A percentile compares a stretch with the other conserved stretches of the same genome.
These are phyloP conservation scores for Anthophora plumipes DNA, from an alignment of 2,888 invertebrate genomes.

Conservation along the genomic window DNA sequence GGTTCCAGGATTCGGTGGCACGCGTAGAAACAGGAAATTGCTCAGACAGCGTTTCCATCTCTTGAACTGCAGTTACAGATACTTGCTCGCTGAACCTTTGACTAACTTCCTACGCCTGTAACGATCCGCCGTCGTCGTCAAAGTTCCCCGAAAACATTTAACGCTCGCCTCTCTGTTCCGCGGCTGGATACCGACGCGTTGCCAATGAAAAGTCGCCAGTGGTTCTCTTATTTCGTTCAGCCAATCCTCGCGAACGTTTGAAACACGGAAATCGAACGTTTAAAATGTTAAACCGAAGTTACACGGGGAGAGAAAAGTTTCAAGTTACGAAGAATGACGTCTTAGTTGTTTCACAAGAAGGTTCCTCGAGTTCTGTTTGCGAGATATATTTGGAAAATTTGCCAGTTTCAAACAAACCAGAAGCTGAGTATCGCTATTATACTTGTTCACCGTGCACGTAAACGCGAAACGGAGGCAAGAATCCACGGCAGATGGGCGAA, in stretches of 20 bases:
- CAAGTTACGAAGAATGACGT: too few species aligned
- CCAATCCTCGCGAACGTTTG: neutral
- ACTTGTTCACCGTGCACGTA: neutral
- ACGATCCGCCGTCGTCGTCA: neutral
- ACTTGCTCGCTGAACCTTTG: constrained; percentile 2
- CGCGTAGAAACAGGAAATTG: constrained; percentile 17
- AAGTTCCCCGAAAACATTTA: constrained; percentile 9
- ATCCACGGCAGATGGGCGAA: neutral
- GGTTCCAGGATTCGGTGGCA: neutral
- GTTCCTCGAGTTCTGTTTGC: neutral
- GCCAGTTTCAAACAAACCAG: neutral
- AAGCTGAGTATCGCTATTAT: constrained; percentile 1
- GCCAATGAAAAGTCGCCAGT: neutral
- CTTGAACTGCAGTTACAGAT: neutral
- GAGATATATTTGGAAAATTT: too few species aligned
- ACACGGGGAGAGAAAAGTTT: too few species aligned
- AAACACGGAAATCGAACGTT: neutral
- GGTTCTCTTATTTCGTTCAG: neutral
- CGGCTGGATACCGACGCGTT: neutral
- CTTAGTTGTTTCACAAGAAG: too few species aligned
- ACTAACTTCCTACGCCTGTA: neutral
- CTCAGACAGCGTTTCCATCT: constrained; percentile 4
- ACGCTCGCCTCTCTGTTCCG: neutral
- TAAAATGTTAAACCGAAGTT: too few species aligned
- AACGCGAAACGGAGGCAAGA: neutral